Percentiles rank a stretch among this genome's conserved stretches.
Conservation (phyloP, 2,113 vertebrate species). For the Gymnorhina tibicen region DNA sequence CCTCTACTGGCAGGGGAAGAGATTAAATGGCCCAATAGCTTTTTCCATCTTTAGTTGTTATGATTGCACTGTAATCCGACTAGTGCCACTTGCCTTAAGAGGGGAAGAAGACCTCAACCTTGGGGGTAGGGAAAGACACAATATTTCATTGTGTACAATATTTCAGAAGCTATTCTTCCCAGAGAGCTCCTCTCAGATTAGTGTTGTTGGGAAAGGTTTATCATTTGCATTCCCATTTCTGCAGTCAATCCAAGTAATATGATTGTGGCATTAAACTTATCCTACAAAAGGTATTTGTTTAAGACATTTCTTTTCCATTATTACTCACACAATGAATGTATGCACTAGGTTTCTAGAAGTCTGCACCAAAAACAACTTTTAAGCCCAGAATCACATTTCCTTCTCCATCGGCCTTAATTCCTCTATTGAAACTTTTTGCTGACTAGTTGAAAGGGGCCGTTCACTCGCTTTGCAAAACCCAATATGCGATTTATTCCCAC, state of each 20-base stretch:
- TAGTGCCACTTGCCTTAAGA: slow-evolving; percentile 38
- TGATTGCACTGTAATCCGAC: slow-evolving; percentile 61
- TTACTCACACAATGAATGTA: slow-evolving; percentile 35
- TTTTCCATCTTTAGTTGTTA: slow-evolving; percentile 61
- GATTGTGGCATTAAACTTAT: slow-evolving; percentile 56
- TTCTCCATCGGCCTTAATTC: slow-evolving; percentile 48
- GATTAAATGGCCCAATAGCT: slow-evolving; percentile 56
- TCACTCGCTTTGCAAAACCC: slow-evolving; percentile 61
- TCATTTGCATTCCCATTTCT: slow-evolving; percentile 42
- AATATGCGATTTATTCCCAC: slow-evolving; percentile 57
- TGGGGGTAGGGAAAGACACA: not conserved
- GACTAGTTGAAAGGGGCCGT: slow-evolving; percentile 54
- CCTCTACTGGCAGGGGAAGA: slow-evolving; percentile 53
- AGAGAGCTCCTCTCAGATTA: slow-evolving; percentile 37
- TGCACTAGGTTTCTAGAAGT: slow-evolving; percentile 47
- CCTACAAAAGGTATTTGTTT: slow-evolving; percentile 58
- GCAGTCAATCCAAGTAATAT: slow-evolving; percentile 40
- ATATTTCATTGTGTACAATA: slow-evolving; percentile 57
- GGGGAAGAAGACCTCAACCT: slow-evolving; percentile 13
- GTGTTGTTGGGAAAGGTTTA: slow-evolving; percentile 49
- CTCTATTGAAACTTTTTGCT: slow-evolving; percentile 49
- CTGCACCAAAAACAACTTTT: slow-evolving; percentile 57
- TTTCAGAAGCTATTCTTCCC: slow-evolving; percentile 43
- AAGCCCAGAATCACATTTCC: slow-evolving; percentile 55
- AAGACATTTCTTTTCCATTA: slow-evolving; percentile 56